These are phyloP conservation scores for Helicoverpa zea DNA, from an alignment of 1,140 invertebrate genomes.

Conservation along the genomic window DNA sequence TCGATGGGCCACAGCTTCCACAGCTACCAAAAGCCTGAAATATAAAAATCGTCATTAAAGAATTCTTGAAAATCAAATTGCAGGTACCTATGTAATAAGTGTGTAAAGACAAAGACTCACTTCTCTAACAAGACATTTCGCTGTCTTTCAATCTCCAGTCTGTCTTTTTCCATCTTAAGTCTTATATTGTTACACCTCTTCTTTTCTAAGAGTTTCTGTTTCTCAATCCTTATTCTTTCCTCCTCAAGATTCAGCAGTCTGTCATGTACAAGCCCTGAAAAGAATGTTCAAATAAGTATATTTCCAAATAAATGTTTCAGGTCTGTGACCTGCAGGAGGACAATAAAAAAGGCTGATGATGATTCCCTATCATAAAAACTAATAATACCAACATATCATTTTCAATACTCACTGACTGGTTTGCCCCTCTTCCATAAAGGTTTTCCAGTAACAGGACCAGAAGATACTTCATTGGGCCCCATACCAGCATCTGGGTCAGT, in stretches of 20 bases:
- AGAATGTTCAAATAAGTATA: slow-evolving; percentile 2
- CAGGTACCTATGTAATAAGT: too few relatives aligned
- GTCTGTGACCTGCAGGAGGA: background rate
- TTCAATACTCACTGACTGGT: slow-evolving; percentile 63
- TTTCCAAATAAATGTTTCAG: background rate
- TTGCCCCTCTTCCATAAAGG: slow-evolving; percentile 67
- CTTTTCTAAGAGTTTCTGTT: slow-evolving; percentile 70
- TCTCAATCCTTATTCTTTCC: slow-evolving; percentile 70
- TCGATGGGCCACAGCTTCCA: slow-evolving; percentile 63
- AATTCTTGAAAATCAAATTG: background rate
- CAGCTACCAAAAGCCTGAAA: slow-evolving; percentile 65
- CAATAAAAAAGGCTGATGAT: too few relatives aligned
- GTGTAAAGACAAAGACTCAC: slow-evolving; percentile 51
- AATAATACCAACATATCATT: background rate
- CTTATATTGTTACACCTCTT: slow-evolving; percentile 71
- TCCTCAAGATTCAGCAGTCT: slow-evolving; percentile 68
- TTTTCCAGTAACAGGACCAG: slow-evolving; percentile 58
- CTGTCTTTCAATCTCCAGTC: slow-evolving; percentile 68
- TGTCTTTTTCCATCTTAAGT: slow-evolving; percentile 70
- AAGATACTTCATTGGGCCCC: slow-evolving; percentile 64
- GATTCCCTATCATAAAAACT: too few relatives aligned
- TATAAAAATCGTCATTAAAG: background rate
- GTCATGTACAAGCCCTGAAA: slow-evolving; percentile 67
- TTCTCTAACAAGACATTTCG: slow-evolving; percentile 68
- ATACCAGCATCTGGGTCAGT: slow-evolving; percentile 58